phyloP scores from a whole-genome alignment of 2,797 vertebrate genomes.

The Enteromius paludinosus region DNA sequence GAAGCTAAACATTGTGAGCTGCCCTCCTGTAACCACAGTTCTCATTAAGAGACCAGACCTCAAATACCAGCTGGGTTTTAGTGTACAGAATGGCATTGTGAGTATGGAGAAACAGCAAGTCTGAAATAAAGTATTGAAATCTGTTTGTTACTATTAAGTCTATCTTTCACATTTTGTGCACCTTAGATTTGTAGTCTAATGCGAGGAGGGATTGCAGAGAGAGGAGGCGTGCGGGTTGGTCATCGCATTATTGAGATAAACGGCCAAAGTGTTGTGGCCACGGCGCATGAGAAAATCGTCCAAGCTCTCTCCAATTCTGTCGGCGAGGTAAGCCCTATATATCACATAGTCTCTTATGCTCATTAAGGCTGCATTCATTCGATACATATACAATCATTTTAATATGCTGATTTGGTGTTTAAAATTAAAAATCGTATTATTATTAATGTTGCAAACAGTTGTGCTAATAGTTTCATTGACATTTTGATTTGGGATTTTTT shows the following conservation, averaged over 20 bases:
- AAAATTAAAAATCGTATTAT: not conserved
- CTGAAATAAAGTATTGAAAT: not conserved
- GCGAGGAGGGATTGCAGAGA: conserved; percentile 95
- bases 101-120: conserved; percentile 64
- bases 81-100: conserved; percentile 98
- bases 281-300: conserved; percentile 98
- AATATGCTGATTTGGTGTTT: not conserved
- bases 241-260: conserved; percentile 99
- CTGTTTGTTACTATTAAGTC: not conserved
- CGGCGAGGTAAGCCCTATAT: conserved; percentile 87
- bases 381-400: not conserved
- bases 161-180: conserved; percentile 13
- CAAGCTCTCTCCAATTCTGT: conserved; percentile 98
- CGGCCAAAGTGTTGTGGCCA: conserved; percentile 96
- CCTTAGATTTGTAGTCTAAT: conserved; percentile 96
- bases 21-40: conserved; percentile 96
- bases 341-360: not conserved
- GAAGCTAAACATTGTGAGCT: conserved; percentile 98
- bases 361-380: not conserved
- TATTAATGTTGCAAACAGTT: not conserved
- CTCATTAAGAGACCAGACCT: conserved; percentile 98
- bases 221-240: conserved; percentile 94
- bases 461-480: not conserved
- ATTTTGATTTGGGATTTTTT: not conserved
- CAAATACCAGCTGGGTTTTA: conserved; percentile 99